Percentiles rank a stretch among this genome's conserved stretches.
These are phyloP conservation scores for Lasioglossum vierecki DNA, from an alignment of 2,888 invertebrate species.

Conservation along the genomic window DNA sequence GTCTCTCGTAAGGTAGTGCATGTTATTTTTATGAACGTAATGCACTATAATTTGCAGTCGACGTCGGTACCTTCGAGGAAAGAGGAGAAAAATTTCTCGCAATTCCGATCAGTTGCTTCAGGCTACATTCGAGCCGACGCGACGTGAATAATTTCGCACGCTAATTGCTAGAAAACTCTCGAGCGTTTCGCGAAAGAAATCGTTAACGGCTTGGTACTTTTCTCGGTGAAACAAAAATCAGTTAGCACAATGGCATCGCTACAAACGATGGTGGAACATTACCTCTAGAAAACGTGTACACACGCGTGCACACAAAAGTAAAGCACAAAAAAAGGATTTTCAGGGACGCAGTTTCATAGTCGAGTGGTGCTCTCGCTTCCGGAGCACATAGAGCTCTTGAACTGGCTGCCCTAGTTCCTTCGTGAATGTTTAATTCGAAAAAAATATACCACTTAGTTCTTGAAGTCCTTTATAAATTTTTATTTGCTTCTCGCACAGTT, in stretches of 20 bases:
- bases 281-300: constrained; percentile 31
- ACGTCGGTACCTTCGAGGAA: constrained; percentile 33
- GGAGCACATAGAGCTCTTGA: constrained; percentile 55
- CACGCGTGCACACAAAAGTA: constrained; percentile 36
- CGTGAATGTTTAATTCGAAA: constrained; percentile 63
- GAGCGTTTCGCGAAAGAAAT: not conserved
- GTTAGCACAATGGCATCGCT: not conserved
- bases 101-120: not conserved
- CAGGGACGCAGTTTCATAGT: constrained; percentile 49
- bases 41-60: constrained; percentile 59
- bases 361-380: constrained; percentile 46
- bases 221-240: not conserved
- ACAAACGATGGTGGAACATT: not conserved
- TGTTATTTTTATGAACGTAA: constrained; percentile 61
- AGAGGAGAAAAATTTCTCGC: not conserved
- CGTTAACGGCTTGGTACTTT: not conserved
- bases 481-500: constrained; percentile 16
- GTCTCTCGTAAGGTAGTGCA: constrained; percentile 58
- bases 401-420: constrained; percentile 59
- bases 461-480: constrained; percentile 40
- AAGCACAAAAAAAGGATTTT: constrained; percentile 63
- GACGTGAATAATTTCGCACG: not conserved
- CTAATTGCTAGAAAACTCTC: not conserved
- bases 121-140: not conserved
- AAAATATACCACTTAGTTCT: constrained; percentile 47